Conservation (phyloP, 2,113 vertebrate genomes). For the Antechinus stuartii region DNA sequence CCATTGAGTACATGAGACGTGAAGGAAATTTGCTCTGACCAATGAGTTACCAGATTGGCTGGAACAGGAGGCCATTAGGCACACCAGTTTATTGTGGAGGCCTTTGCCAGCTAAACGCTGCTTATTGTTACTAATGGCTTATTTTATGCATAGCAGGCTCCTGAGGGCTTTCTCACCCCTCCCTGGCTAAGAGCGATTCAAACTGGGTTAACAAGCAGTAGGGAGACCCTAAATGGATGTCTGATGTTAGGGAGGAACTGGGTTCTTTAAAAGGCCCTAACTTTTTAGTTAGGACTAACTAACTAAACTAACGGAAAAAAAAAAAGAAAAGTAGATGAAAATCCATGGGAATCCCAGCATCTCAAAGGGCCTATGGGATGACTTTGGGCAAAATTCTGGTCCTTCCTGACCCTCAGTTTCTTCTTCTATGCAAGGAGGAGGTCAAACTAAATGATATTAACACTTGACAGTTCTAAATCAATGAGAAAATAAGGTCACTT, state of each 20-base stretch:
- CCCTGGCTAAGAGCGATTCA: conserved; percentile 22
- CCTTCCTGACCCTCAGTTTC: neutral
- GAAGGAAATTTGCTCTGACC: conserved; percentile 49
- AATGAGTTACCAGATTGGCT: conserved; percentile 58
- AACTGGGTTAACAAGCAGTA: conserved; percentile 40
- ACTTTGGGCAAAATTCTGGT: neutral
- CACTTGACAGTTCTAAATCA: neutral
- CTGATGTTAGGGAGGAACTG: conserved; percentile 1
- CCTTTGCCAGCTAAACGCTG: conserved; percentile 31
- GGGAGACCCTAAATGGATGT: conserved; percentile 1
- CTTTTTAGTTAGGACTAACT: too few species aligned
- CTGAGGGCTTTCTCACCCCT: conserved; percentile 33
- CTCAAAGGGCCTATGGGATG: neutral
- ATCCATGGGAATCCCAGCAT: neutral
- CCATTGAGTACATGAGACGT: conserved; percentile 32
- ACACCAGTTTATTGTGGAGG: conserved; percentile 35
- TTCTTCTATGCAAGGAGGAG: neutral
- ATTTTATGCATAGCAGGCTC: conserved; percentile 30
- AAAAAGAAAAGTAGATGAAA: neutral
- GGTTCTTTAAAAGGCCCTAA: conserved; percentile 13
- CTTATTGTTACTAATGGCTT: conserved; percentile 44
- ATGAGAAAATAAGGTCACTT: neutral
- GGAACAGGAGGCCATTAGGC: conserved; percentile 41
- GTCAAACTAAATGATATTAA: neutral
- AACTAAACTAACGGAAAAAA: too few species aligned